Evolutionary conservation across 2,888 invertebrate species (phyloP).

Genomic region (Agrilus biguttatus): DNA sequence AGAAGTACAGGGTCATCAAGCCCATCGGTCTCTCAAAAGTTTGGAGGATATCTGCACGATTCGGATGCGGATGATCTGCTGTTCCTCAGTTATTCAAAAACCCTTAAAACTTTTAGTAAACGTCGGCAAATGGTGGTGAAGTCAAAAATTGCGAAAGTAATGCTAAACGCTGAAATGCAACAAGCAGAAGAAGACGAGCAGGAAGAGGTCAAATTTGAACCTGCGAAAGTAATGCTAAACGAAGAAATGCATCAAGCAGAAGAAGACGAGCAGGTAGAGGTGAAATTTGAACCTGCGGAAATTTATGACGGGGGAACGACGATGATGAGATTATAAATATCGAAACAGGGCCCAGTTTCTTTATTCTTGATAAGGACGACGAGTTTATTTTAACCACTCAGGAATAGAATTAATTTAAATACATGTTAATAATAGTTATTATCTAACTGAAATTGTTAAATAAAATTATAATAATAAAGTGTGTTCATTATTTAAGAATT

Average conservation of each 20-base stretch:
- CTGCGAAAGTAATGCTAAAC: constrained; percentile 1
- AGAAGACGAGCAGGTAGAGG: background rate
- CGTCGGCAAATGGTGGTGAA: constrained; percentile 1
- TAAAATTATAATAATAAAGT: too few species aligned
- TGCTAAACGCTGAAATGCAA: constrained; percentile 2
- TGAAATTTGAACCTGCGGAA: background rate
- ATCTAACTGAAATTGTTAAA: too few species aligned
- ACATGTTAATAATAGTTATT: too few species aligned
- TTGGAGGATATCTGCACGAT: too few species aligned
- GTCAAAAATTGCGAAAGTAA: constrained; percentile 1
- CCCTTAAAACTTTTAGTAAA: background rate
- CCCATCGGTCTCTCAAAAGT: too few species aligned
- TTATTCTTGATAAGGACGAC: too few species aligned
- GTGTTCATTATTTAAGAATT: too few species aligned
- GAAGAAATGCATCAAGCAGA: background rate
- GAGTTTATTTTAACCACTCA: too few species aligned
- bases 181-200: background rate
- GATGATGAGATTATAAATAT: too few species aligned
- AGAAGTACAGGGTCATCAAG: too few species aligned
- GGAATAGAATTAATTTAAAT: too few species aligned
- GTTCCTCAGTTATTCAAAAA: constrained; percentile 2
- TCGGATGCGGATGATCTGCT: constrained; percentile 1
- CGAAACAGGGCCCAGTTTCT: too few species aligned
- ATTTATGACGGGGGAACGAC: background rate
- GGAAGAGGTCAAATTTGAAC: background rate